phyloP scores from a whole-genome alignment of 2,113 vertebrate species.

The Bos indicus region DNA sequence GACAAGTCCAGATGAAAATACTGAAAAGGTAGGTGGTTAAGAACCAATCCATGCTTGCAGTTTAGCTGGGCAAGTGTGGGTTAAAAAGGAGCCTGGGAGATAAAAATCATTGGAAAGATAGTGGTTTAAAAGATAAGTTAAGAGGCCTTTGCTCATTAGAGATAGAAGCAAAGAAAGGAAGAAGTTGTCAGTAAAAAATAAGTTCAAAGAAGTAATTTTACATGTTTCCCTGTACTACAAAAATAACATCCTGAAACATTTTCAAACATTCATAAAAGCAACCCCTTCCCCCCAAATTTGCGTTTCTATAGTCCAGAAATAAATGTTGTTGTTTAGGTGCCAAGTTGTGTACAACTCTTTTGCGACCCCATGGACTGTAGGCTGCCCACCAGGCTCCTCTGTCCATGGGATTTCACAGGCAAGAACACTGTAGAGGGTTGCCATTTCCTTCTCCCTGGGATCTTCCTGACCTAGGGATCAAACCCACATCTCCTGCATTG shows the following conservation, averaged over 20 bases:
- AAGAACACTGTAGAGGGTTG: not conserved
- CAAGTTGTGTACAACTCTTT: not conserved
- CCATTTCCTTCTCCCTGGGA: not conserved
- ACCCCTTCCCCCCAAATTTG: not conserved
- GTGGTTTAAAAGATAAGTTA: not conserved
- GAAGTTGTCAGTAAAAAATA: not conserved
- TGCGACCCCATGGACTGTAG: not conserved
- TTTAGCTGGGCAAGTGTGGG: not conserved
- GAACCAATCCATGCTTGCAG: not conserved
- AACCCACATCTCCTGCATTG: not conserved
- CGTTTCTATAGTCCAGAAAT: not conserved
- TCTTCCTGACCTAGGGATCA: not conserved
- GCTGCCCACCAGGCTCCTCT: not conserved
- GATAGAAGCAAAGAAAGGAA: not conserved
- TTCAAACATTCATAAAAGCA: not conserved
- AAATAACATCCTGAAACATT: not conserved
- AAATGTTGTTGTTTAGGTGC: not conserved
- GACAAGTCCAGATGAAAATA: not conserved
- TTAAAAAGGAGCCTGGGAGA: not conserved
- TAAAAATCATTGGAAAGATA: not conserved
- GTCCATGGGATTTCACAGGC: not conserved
- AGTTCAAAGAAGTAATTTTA: not conserved
- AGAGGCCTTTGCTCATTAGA: not conserved
- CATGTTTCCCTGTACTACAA: not conserved
- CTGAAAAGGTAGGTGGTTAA: not conserved